Evolutionary conservation across 2,888 invertebrate species (phyloP), one percentile per base, ranked within the genome.

Genomic region (Arctia plantaginis): DNA sequence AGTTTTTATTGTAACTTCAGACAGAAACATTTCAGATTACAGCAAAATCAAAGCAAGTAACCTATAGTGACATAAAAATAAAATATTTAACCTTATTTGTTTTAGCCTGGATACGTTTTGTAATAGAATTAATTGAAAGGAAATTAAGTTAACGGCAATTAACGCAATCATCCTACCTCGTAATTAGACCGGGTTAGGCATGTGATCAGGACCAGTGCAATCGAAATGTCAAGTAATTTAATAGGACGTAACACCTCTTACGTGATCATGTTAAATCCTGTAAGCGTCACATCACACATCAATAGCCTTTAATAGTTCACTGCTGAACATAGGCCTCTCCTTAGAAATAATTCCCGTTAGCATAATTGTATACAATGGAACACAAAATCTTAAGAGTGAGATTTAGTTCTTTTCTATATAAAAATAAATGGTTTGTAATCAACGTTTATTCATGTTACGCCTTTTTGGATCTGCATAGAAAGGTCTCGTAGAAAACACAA

Each of bases 371-470:
- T 12, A n/a, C 3, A n/a, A 55, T 55, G 12, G 12, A n/a, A 55
- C 12, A 10, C 47, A 8, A 51, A 51, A 51, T 23, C 7, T 51
- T 1, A 51, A 41, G 1, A 51, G 51, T 51, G 51, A 51, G 23
- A 51, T 2, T 20, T 47, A 51, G 6, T n/a, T 23, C n/a, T n/a
- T 51, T 20, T 51, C 6, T 0, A 20, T 51, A 6, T 23, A 23
- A n/a, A 27, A 62, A 30, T 62, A 77, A 83, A 81, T 79, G 79
- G 51, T 66, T 73, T 69, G 71, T 66, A 51, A 23, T 51, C 8
- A 51, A 10, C 51, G 13, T 75, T 75, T 80, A 77, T 70, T 75
- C 73, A 68, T 75, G 73, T 73, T 69, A 39, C 51, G 8, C 30
- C 20, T 30, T 51, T 51, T 51, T 23, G 23, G 23, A 23, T 35